phyloP scores from a whole-genome alignment of 2,888 invertebrate genomes.

The Caenorhabditis sp. region DNA sequence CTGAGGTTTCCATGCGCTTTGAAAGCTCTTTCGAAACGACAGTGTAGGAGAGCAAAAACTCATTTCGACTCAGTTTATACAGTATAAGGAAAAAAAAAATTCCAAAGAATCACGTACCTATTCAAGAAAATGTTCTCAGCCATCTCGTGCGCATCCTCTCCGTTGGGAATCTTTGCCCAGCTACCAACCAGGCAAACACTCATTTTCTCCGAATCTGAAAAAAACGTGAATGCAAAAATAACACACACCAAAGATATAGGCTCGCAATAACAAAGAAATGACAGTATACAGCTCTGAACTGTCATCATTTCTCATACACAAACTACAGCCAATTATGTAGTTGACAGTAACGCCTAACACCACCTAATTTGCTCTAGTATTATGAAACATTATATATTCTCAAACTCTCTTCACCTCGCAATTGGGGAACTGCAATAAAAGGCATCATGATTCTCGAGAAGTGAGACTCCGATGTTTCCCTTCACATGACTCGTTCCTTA shows the following conservation, averaged over 20 bases:
- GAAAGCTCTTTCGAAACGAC: too few relatives aligned
- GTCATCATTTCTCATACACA: background rate
- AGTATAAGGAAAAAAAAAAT: background rate
- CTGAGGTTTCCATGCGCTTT: too few relatives aligned
- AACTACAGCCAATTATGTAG: constrained; percentile 37
- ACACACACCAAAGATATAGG: too few relatives aligned
- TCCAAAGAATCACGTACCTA: constrained; percentile 11
- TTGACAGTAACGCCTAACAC: constrained; percentile 35
- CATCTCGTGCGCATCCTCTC: constrained; percentile 66
- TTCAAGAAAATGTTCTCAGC: constrained; percentile 64
- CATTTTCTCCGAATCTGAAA: constrained; percentile 58
- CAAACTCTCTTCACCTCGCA: constrained; percentile 17
- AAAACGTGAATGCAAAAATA: background rate
- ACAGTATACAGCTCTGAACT: background rate
- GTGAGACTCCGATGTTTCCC: constrained; percentile 32
- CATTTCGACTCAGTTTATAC: too few relatives aligned
- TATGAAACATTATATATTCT: background rate
- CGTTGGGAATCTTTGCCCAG: constrained; percentile 64
- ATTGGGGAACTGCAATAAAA: constrained; percentile 50
- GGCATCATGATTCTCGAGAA: constrained; percentile 51
- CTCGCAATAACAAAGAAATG: background rate
- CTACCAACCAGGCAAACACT: constrained; percentile 61
- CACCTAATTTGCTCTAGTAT: constrained; percentile 36
- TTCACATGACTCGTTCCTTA: constrained; percentile 3
- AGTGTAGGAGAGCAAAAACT: too few relatives aligned